Evolutionary conservation across 1,140 invertebrate genomes (phyloP), one percentile per base, ranked within the genome.

Genomic region (Drosophila sturtevanti): DNA sequence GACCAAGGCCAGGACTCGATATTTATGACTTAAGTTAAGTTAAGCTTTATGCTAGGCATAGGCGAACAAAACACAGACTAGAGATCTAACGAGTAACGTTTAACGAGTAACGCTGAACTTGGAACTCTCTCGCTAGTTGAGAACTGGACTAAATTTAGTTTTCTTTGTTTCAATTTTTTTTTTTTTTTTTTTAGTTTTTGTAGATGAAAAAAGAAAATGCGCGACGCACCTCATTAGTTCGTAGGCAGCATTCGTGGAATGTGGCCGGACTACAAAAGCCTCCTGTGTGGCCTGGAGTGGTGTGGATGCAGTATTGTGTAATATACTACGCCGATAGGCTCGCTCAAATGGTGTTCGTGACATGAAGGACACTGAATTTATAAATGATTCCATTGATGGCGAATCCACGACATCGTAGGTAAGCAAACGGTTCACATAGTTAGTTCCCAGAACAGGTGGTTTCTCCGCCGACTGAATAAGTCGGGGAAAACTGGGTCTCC

Each of bases 191-290:
- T 44, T 34, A n/a, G n/a, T 48, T 21, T 21, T 62, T 59, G 9
- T 67, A 38, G 16, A 60, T 52, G 37, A 62, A 52, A 31, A 71
- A 66, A 75, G 70, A 59, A 55, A 66, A 74, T 75, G 68, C 81
- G 68, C 84, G 90, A 91, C 90, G 87, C 87, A 91, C 90, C 90
- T 91, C 90, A 91, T 91, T 70, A 91, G 76, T 55, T 91, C 90
- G 71, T 90, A 90, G 73, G 80, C 84, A 76, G 82, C 82, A 78
- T 90, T 91, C 21, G 86, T 91, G 61, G 90, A 90, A 81, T 91
- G 90, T 70, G 90, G 90, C 62, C 90, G 78, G 22, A 79, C 72
- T 51, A 73, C 54, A n/a, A 68, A 66, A 7, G 48, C 37, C 2
- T 90, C 89, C 84, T 77, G 84, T 27, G 68, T 67, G 34, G 72